Percentiles rank a stretch among this genome's conserved stretches.
Evolutionary conservation across 2,113 vertebrate genomes (phyloP).

Genomic region (Pycnonotus jocosus): DNA sequence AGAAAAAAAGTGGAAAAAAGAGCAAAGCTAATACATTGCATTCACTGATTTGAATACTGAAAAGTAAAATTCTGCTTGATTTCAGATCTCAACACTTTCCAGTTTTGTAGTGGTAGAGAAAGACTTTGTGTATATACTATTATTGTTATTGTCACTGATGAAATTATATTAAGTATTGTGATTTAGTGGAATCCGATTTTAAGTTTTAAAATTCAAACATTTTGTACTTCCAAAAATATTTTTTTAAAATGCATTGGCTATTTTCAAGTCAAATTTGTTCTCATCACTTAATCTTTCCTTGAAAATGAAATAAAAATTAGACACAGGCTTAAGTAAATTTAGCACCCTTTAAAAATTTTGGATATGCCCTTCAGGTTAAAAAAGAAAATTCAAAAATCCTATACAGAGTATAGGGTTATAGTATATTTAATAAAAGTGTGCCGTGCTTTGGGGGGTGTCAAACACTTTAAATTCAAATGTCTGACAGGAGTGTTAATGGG

Average conservation of each 20-base stretch:
- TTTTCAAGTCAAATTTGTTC: not conserved
- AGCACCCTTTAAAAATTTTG: not conserved
- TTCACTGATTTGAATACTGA: not conserved
- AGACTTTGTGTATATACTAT: not conserved
- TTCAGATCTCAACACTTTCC: not conserved
- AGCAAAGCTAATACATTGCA: not conserved
- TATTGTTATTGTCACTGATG: not conserved
- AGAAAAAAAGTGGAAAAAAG: not conserved
- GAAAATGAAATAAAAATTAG: not conserved
- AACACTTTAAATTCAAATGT: not conserved
- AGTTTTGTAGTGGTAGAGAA: not conserved
- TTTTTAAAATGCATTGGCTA: not conserved
- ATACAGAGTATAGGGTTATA: not conserved
- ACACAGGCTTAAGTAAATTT: not conserved
- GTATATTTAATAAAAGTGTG: not conserved
- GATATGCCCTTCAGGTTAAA: not conserved
- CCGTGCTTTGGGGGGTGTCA: not conserved
- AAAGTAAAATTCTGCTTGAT: not conserved
- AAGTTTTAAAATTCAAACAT: not conserved
- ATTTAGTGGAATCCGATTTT: not conserved
- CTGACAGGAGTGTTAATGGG: constrained; percentile 13
- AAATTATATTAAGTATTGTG: not conserved
- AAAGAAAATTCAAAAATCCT: not conserved
- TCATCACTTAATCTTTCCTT: not conserved
- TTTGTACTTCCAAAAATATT: not conserved